Conservation (phyloP, 2,888 invertebrate species). For the Aporophyla nigra region DNA sequence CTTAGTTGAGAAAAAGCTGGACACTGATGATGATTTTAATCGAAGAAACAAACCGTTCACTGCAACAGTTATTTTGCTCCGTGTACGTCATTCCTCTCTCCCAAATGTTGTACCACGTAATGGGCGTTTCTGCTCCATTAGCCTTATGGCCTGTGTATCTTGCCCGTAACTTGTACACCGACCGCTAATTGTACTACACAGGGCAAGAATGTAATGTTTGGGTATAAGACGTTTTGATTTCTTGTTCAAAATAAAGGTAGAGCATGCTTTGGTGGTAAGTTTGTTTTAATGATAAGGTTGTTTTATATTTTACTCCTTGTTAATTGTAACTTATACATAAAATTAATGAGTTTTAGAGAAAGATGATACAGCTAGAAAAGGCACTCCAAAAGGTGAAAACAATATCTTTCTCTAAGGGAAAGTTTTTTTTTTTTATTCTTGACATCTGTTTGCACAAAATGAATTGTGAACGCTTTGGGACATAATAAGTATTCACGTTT, state of each 20-base stretch:
- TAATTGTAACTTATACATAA: neutral
- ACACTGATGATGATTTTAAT: no score
- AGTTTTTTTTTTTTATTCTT: no score
- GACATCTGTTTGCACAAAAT: neutral
- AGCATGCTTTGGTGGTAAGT: neutral
- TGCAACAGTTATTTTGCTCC: neutral
- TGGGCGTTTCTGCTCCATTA: constrained; percentile 77
- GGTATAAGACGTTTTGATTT: constrained; percentile 38
- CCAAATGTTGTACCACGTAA: constrained; percentile 70
- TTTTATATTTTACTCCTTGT: neutral
- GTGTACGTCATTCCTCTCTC: constrained; percentile 48
- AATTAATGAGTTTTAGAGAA: neutral
- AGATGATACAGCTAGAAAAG: neutral
- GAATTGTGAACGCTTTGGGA: no score
- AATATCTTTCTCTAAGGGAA: no score
- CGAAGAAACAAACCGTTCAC: neutral
- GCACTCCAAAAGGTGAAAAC: no score
- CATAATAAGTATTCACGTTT: no score
- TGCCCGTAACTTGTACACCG: constrained; percentile 68
- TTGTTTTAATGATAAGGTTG: neutral
- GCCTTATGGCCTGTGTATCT: constrained; percentile 73
- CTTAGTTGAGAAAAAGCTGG: no score
- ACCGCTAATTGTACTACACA: constrained; percentile 69
- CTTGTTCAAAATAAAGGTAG: constrained; percentile 1
- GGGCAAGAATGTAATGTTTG: constrained; percentile 46